Conservation (phyloP, 2,113 vertebrate species). For the Oreochromis spilurus region DNA sequence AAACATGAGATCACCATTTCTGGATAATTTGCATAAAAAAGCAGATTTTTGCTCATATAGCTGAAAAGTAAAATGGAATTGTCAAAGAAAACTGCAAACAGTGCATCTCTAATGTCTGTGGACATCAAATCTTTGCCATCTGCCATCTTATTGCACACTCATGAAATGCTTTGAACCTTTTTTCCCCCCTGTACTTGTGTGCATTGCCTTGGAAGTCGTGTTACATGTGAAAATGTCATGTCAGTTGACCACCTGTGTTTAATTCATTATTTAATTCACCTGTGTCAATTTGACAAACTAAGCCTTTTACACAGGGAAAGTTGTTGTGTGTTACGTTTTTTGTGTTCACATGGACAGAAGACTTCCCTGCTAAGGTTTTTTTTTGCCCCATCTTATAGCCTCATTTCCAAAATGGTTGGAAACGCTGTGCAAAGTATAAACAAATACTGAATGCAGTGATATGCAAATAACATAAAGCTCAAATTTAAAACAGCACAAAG, state of each 20-base stretch:
- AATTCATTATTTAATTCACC: neutral
- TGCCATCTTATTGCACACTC: neutral
- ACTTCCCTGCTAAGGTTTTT: neutral
- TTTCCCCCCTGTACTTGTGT: neutral
- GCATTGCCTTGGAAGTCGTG: neutral
- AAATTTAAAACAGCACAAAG: neutral
- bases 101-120: neutral
- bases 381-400: neutral
- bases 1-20: neutral
- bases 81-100: neutral
- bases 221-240: neutral
- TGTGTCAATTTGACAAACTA: neutral
- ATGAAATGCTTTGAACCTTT: neutral
- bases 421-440: neutral
- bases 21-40: neutral
- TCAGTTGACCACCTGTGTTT: neutral
- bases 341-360: neutral
- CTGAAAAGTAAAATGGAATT: neutral
- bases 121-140: neutral
- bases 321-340: neutral
- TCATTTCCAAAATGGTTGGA: neutral
- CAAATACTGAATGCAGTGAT: neutral
- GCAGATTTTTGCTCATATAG: neutral
- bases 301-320: neutral
- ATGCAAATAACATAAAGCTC: neutral